phyloP scores from a whole-genome alignment of 2,113 vertebrate species.

The Strix uralensis region DNA sequence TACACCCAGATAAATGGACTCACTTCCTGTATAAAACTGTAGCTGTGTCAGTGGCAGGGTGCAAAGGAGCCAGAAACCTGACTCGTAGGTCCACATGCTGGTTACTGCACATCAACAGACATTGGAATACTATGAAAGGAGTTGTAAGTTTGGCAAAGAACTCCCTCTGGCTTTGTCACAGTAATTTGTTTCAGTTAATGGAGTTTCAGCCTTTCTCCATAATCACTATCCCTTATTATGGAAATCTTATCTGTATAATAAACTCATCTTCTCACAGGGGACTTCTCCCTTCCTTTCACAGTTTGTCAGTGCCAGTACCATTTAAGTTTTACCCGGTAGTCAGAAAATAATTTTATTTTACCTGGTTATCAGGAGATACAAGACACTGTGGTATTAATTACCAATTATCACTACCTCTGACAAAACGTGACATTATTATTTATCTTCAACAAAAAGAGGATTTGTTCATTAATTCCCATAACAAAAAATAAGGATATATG shows the following conservation, averaged over 20 bases:
- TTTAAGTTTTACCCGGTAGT: slow-evolving; percentile 7
- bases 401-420: neutral
- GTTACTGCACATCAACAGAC: neutral
- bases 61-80: neutral
- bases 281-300: slow-evolving; percentile 30
- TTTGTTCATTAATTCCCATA: neutral
- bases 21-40: neutral
- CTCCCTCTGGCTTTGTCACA: slow-evolving; percentile 61
- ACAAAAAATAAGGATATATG: neutral
- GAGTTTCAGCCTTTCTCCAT: slow-evolving; percentile 52
- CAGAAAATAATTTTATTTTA: slow-evolving; percentile 39
- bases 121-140: slow-evolving; percentile 14
- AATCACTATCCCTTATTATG: slow-evolving; percentile 57
- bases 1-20: neutral
- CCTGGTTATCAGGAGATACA: neutral
- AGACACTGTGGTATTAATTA: slow-evolving; percentile 3
- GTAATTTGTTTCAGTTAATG: slow-evolving; percentile 65
- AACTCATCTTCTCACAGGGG: slow-evolving; percentile 54
- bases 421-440: neutral
- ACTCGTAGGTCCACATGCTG: neutral
- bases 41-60: neutral
- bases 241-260: slow-evolving; percentile 67
- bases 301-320: slow-evolving; percentile 44
- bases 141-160: slow-evolving; percentile 45
- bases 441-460: neutral